A percentile compares a stretch with the other conserved stretches of the same genome.
phyloP scores from a whole-genome alignment of 2,888 invertebrate genomes.

The Ecdyonurus torrentis region DNA sequence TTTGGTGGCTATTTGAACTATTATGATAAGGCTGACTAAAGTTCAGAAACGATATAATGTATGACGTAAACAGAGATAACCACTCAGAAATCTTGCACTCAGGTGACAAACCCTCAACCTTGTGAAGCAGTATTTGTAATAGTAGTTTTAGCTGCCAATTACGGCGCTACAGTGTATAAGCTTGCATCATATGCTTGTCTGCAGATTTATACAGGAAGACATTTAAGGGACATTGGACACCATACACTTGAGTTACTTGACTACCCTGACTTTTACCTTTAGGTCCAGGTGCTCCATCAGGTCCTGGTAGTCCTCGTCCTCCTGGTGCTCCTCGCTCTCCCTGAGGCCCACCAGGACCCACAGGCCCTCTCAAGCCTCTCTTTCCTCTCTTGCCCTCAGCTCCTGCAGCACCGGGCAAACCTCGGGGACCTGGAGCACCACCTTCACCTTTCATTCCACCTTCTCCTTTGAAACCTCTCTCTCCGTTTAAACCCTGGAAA shows the following conservation, averaged over 20 bases:
- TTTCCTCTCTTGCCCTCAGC: slow-evolving; percentile 70
- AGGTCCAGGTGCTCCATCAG: slow-evolving; percentile 55
- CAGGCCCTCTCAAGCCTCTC: slow-evolving; percentile 57
- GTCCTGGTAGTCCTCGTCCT: slow-evolving; percentile 49
- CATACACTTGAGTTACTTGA: slow-evolving; percentile 4
- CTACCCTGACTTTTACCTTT: slow-evolving; percentile 36
- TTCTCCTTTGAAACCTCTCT: slow-evolving; percentile 67
- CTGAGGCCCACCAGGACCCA: slow-evolving; percentile 49
- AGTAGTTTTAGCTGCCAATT: too few relatives aligned
- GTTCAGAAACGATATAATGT: too few relatives aligned
- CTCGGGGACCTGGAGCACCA: slow-evolving; percentile 55
- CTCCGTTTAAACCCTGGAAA: slow-evolving; percentile 52
- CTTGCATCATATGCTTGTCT: too few relatives aligned
- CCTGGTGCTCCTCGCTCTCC: slow-evolving; percentile 57
- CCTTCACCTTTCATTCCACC: slow-evolving; percentile 56
- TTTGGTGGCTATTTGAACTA: too few relatives aligned
- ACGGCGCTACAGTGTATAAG: too few relatives aligned
- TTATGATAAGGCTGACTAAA: too few relatives aligned
- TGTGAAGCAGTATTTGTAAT: too few relatives aligned
- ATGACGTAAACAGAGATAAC: too few relatives aligned
- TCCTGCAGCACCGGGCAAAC: slow-evolving; percentile 54
- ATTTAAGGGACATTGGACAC: slow-evolving; percentile 1
- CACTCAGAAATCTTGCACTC: too few relatives aligned
- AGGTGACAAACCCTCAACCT: too few relatives aligned
- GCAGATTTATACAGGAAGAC: neutral